Evolutionary conservation across 2,113 vertebrate species (phyloP).

Genomic region (Gambusia affinis): DNA sequence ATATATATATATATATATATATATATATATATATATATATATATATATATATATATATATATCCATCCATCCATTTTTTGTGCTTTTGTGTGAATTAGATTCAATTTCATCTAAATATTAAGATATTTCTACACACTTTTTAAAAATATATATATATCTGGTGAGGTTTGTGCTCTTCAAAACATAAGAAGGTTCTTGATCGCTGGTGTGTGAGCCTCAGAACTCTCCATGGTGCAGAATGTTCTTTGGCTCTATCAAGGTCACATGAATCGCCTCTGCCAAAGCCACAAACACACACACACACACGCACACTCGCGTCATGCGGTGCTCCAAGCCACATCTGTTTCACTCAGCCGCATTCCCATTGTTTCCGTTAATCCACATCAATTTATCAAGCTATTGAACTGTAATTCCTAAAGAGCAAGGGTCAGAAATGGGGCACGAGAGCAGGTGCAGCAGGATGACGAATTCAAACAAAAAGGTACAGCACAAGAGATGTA

Average conservation of each 20-base stretch:
- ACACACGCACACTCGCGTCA: conserved; percentile 11
- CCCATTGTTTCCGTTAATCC: conserved; percentile 66
- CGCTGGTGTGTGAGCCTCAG: not conserved
- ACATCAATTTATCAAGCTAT: conserved; percentile 57
- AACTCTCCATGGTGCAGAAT: conserved; percentile 18
- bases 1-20: no score
- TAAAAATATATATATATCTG: not conserved
- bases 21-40: not conserved
- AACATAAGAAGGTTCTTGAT: not conserved
- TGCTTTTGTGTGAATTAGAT: not conserved
- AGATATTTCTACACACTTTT: not conserved
- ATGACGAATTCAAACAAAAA: not conserved
- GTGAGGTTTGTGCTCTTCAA: not conserved
- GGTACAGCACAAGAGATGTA: not conserved
- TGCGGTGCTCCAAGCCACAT: conserved; percentile 50
- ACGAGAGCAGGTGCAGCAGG: conserved; percentile 10
- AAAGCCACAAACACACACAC: conserved; percentile 10
- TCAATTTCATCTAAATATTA: not conserved
- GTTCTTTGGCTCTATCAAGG: conserved; percentile 60
- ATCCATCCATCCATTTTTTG: no score
- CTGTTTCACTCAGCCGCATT: conserved; percentile 62
- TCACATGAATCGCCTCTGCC: conserved; percentile 44
- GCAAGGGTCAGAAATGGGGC: conserved; percentile 18
- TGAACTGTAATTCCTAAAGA: conserved; percentile 57
- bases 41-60: no score